Evolutionary conservation across 1,140 invertebrate species (phyloP), one percentile per base, ranked within the genome.

Genomic region (Bombus polaris): DNA sequence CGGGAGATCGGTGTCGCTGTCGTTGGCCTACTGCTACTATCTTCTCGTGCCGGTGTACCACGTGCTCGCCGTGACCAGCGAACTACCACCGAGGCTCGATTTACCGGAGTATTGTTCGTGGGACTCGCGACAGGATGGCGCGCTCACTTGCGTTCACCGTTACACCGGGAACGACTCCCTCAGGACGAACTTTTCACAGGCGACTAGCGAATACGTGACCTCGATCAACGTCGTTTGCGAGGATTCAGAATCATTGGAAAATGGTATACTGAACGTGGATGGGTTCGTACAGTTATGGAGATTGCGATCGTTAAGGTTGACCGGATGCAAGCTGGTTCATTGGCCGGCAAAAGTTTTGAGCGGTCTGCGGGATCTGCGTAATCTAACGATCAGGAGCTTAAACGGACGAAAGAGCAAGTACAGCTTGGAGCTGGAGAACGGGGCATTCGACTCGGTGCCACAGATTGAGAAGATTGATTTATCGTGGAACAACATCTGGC

Each of bases 401-500:
- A 98, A 98, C 93, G 97, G 96, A 22, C 87, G 96, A 97, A 91
- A 98, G 97, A 97, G 96, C 96, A 74, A 97, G 96, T 96, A 98
- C 93, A 97, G 96, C 90, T 96, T 98, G 88, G 97, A 98, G 91
- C 96, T 98, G 86, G 96, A 97, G 86, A 95, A 96, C 15, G 97
- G 97, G 80, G 97, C 97, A 83, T 98, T 98, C 93, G 95, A 95
- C 39, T 96, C 96, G 68, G 96, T 97, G 68, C 95, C 96, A 84
- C 96, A 97, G 92, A 95, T 98, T 91, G 97, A 98, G 95, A 96
- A 97, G 86, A 96, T 99, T 76, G 98, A 99, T 94, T 94, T 99
- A 53, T 98, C 98, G 91, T 97, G 96, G 89, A 98, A 98, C 93
- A 98, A 98, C 93, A 97, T 99, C 88, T 98, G 97, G 97, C 97